phyloP scores from a whole-genome alignment of 2,797 vertebrate species.

The Kryptopterus vitreolus region DNA sequence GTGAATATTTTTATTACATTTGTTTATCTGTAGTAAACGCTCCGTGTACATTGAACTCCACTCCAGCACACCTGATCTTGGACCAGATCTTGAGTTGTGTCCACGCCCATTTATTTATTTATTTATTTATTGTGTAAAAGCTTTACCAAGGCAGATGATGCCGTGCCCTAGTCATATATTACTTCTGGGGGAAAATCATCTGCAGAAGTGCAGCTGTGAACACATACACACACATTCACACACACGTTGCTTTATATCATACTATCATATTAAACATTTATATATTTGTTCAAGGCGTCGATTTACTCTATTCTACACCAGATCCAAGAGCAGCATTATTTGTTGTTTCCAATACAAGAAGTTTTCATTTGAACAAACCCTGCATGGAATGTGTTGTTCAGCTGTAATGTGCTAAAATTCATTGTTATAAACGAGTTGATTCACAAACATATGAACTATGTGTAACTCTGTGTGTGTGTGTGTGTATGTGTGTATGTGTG shows the following conservation, averaged over 20 bases:
- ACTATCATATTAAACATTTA: not conserved
- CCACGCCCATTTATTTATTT: slow-evolving; percentile 13
- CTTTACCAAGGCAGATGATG: slow-evolving; percentile 31
- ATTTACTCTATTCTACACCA: not conserved
- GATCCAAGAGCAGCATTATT: not conserved
- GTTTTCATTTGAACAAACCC: not conserved
- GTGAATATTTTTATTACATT: slow-evolving; percentile 11
- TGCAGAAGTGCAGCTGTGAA: not conserved
- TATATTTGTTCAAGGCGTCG: not conserved
- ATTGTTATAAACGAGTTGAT: too few species aligned
- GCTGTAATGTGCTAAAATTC: not conserved
- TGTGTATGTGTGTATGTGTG: too few species aligned
- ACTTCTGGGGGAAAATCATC: not conserved
- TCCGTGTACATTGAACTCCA: slow-evolving; percentile 14
- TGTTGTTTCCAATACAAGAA: not conserved
- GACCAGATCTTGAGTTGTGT: slow-evolving; percentile 8
- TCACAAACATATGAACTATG: too few species aligned
- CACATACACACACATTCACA: too few species aligned
- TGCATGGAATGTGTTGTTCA: not conserved
- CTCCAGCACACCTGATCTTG: slow-evolving; percentile 5
- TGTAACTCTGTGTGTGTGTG: too few species aligned
- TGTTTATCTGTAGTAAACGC: not conserved
- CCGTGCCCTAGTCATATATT: not conserved
- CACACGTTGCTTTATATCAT: not conserved
- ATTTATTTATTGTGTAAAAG: slow-evolving; percentile 21